Evolutionary conservation across 2,888 invertebrate genomes (phyloP).

Genomic region (Drosophila infuscata): DNA sequence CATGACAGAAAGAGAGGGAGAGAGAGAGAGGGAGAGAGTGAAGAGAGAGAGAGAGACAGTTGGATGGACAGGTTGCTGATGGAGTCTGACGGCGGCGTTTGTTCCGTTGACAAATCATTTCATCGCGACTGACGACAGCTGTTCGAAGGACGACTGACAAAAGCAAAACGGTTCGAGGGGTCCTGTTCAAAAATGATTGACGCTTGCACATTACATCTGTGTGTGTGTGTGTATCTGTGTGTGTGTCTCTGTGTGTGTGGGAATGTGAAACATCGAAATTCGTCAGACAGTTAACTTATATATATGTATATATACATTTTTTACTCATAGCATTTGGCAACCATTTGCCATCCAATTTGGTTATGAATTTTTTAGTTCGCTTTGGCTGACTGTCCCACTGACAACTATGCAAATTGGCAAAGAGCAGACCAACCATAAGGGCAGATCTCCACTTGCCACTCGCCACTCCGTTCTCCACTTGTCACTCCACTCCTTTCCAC

Average conservation of each 20-base stretch:
- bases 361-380: slow-evolving; percentile 70
- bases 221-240: neutral
- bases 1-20: slow-evolving; percentile 6
- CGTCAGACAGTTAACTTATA: slow-evolving; percentile 29
- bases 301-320: slow-evolving; percentile 2
- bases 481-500: neutral
- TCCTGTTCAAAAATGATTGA: slow-evolving; percentile 57
- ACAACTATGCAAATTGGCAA: slow-evolving; percentile 74
- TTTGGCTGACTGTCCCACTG: slow-evolving; percentile 26
- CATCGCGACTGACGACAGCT: slow-evolving; percentile 60
- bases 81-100: slow-evolving; percentile 53
- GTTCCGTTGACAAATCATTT: slow-evolving; percentile 76
- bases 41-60: slow-evolving; percentile 10
- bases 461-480: neutral
- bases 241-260: slow-evolving; percentile 20
- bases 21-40: slow-evolving; percentile 17
- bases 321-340: slow-evolving; percentile 23
- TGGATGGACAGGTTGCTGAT: slow-evolving; percentile 57
- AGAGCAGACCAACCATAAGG: neutral
- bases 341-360: slow-evolving; percentile 52
- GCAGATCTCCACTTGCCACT: neutral
- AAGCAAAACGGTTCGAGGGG: slow-evolving; percentile 6
- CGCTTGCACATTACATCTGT: slow-evolving; percentile 40
- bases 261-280: slow-evolving; percentile 65
- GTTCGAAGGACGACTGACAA: slow-evolving; percentile 30